Percentiles rank a stretch among this genome's conserved stretches.
These are phyloP conservation scores for Hesperophylax magnus DNA, from an alignment of 1,140 invertebrate species.

Conservation along the genomic window DNA sequence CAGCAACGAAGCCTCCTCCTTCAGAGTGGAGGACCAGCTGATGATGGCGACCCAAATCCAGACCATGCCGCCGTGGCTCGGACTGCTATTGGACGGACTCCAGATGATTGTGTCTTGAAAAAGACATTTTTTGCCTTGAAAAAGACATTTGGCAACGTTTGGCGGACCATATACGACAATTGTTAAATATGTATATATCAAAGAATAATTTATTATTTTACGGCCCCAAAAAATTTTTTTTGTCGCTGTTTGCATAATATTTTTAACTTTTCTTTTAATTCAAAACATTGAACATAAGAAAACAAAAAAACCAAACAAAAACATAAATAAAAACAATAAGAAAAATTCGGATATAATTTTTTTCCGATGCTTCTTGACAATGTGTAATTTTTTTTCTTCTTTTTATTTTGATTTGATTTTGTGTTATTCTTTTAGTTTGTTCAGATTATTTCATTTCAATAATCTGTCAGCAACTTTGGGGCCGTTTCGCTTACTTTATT, in stretches of 20 bases:
- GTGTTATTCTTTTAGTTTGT: constrained; percentile 38
- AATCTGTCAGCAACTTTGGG: constrained; percentile 36
- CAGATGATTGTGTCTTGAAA: no score
- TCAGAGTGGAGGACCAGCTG: no score
- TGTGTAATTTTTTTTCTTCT: no score
- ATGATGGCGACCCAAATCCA: no score
- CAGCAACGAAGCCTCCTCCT: no score
- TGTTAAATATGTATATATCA: not conserved
- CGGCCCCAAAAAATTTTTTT: constrained; percentile 47
- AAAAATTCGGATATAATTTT: constrained; percentile 33
- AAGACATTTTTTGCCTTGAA: constrained; percentile 42
- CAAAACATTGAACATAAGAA: constrained; percentile 44
- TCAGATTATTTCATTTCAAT: constrained; percentile 37
- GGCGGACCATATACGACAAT: not conserved
- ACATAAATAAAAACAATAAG: constrained; percentile 17
- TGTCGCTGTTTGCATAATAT: constrained; percentile 28
- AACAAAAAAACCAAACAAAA: constrained; percentile 48
- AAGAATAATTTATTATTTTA: constrained; percentile 33
- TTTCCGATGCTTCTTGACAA: constrained; percentile 29
- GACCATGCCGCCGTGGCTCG: no score
- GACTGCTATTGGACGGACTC: no score
- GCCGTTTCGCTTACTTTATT: constrained; percentile 46
- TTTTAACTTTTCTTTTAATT: constrained; percentile 47
- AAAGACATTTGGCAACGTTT: constrained; percentile 39
- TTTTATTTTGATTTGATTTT: constrained; percentile 36